Conservation (phyloP, 2,113 vertebrate species). For the Lycaon pictus region DNA sequence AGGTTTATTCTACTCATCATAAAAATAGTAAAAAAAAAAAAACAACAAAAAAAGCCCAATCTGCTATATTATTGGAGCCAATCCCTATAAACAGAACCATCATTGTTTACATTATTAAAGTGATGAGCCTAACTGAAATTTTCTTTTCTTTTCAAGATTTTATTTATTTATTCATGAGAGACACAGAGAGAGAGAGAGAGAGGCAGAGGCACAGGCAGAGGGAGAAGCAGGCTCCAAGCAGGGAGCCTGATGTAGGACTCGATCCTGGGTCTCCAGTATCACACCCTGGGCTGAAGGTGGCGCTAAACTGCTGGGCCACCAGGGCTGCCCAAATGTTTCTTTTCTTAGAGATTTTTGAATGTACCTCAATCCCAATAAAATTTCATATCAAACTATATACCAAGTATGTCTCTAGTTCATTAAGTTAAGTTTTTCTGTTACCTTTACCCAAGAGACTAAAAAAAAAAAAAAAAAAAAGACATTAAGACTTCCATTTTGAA, state of each 20-base stretch:
- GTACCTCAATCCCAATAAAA: slow-evolving; percentile 30
- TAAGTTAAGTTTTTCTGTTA: slow-evolving; percentile 33
- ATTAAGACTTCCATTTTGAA: background rate
- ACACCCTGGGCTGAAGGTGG: too few relatives aligned
- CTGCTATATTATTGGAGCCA: background rate
- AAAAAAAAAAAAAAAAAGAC: background rate
- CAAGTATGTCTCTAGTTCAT: slow-evolving; percentile 25
- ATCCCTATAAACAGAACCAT: background rate
- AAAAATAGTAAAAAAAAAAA: slow-evolving; percentile 32
- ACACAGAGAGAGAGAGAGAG: too few relatives aligned
- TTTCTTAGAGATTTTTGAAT: slow-evolving; percentile 38
- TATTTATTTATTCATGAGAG: too few relatives aligned
- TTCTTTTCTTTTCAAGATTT: too few relatives aligned
- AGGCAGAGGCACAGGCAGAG: too few relatives aligned
- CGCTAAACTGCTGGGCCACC: too few relatives aligned
- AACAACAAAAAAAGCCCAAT: slow-evolving; percentile 5
- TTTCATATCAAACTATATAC: background rate
- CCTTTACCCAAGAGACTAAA: slow-evolving; percentile 27
- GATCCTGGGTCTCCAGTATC: too few relatives aligned
- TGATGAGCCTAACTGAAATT: background rate
- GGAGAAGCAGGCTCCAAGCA: too few relatives aligned
- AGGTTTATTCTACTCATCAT: slow-evolving; percentile 19
- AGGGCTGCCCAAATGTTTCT: background rate
- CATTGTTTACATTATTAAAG: slow-evolving; percentile 25
- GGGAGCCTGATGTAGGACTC: too few relatives aligned